phyloP scores from a whole-genome alignment of 2,797 vertebrate genomes.

The Chiroxiphia lanceolata region DNA sequence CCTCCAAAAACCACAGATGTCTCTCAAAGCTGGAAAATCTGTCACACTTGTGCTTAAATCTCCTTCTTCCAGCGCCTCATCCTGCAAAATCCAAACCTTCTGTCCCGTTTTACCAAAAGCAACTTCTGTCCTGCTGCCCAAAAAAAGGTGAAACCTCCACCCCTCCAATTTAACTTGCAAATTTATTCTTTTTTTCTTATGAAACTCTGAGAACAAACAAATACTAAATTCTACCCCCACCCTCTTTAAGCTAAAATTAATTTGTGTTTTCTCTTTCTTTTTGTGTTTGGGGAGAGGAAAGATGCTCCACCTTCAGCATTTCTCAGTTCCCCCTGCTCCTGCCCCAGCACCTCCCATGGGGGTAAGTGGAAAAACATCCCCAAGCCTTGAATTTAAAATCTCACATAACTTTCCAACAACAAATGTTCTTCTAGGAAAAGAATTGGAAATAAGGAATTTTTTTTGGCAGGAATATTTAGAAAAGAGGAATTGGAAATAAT shows the following conservation, averaged over 20 bases:
- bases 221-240: neutral
- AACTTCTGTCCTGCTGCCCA: neutral
- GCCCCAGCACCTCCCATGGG: neutral
- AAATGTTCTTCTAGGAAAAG: fast-evolving
- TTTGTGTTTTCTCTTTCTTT: neutral
- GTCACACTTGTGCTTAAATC: neutral
- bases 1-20: neutral
- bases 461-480: neutral
- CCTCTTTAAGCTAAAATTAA: neutral
- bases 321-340: neutral
- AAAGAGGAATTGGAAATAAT: too few species aligned
- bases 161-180: neutral
- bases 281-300: neutral
- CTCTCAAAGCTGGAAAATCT: neutral
- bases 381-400: neutral
- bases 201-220: neutral
- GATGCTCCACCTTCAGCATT: neutral
- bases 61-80: neutral
- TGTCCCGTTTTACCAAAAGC: neutral
- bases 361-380: neutral
- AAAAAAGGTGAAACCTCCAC: neutral
- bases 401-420: neutral
- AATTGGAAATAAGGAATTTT: neutral
- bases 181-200: neutral
- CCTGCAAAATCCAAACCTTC: neutral